Conservation (phyloP, 2,113 vertebrate genomes). For the Pimephales promelas region DNA sequence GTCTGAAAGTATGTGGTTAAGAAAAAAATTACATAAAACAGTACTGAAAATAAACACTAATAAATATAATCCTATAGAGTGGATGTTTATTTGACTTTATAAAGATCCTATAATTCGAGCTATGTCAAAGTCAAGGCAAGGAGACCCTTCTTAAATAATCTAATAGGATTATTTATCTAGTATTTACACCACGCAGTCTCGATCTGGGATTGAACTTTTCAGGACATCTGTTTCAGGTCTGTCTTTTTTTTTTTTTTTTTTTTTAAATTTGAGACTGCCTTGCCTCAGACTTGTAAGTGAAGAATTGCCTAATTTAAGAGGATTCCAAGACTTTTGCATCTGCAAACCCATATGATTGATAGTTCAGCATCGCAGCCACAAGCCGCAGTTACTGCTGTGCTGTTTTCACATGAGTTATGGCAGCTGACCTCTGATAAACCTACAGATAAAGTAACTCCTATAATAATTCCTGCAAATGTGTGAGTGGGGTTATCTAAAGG, state of each 20-base stretch:
- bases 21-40: neutral
- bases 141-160: conserved; percentile 45
- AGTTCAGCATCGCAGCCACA: conserved; percentile 31
- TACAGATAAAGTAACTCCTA: neutral
- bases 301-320: conserved; percentile 39
- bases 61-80: conserved; percentile 51
- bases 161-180: conserved; percentile 55
- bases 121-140: conserved; percentile 49
- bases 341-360: conserved; percentile 29
- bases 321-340: conserved; percentile 45
- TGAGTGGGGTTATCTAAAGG: neutral
- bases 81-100: conserved; percentile 47
- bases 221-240: conserved; percentile 54
- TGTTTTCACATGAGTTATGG: conserved; percentile 32
- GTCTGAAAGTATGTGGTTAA: neutral
- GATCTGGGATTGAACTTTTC: conserved; percentile 49
- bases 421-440: conserved; percentile 30
- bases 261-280: conserved; percentile 1
- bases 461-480: neutral
- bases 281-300: conserved; percentile 29
- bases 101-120: conserved; percentile 32
- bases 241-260: no score
- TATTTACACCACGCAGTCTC: conserved; percentile 56
- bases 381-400: conserved; percentile 24
- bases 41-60: neutral